phyloP scores from a whole-genome alignment of 1,140 invertebrate genomes.

The Asbolus verrucosus region DNA sequence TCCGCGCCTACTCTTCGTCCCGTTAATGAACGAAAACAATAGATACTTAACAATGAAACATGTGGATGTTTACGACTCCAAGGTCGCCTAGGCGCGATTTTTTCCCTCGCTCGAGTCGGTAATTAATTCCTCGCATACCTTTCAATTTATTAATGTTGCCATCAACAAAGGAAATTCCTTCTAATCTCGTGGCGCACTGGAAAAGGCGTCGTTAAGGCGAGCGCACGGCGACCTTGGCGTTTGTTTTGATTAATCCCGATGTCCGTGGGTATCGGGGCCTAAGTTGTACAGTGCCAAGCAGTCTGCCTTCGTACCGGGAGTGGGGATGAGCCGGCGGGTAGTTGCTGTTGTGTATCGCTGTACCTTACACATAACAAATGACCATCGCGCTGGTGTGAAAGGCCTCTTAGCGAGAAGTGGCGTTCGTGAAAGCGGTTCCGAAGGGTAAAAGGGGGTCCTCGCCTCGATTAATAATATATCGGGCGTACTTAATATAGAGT shows the following conservation, averaged over 20 bases:
- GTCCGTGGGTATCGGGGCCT: too few relatives aligned
- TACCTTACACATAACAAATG: slow-evolving; percentile 3
- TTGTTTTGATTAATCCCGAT: too few relatives aligned
- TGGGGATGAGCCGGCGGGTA: slow-evolving; percentile 26
- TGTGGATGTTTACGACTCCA: slow-evolving; percentile 26
- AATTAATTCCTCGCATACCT: slow-evolving; percentile 32
- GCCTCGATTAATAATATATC: slow-evolving; percentile 21
- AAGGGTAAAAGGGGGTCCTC: slow-evolving; percentile 1
- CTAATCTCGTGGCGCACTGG: neutral
- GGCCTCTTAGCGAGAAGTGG: neutral
- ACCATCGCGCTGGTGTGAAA: neutral
- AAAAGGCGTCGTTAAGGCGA: slow-evolving; percentile 24
- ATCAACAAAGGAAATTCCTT: slow-evolving; percentile 21
- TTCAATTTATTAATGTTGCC: slow-evolving; percentile 17
- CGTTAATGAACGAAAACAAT: slow-evolving; percentile 6
- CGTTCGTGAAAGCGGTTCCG: slow-evolving; percentile 27
- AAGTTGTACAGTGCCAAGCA: slow-evolving; percentile 51
- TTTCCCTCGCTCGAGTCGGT: slow-evolving; percentile 19
- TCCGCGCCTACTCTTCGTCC: too few relatives aligned
- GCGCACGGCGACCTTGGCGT: too few relatives aligned
- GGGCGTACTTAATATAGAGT: slow-evolving; percentile 10
- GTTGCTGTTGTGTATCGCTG: slow-evolving; percentile 14
- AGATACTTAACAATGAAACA: slow-evolving; percentile 30
- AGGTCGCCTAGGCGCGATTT: slow-evolving; percentile 1
- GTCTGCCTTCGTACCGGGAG: slow-evolving; percentile 36